Conservation (phyloP, 2,888 invertebrate genomes). For the Conus canariensis region DNA sequence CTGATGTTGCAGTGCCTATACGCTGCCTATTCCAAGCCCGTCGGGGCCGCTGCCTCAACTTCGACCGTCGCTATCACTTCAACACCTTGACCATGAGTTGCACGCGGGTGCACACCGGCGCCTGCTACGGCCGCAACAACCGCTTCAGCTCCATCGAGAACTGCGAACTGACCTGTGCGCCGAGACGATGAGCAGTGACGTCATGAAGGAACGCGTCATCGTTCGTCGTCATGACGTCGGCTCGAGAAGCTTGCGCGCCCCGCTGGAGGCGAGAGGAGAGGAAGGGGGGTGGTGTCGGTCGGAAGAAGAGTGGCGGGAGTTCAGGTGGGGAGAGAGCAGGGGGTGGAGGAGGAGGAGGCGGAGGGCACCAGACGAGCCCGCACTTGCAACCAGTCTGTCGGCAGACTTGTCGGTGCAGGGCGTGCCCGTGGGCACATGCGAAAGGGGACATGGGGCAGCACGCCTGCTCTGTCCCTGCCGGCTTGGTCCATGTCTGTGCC, state of each 20-base stretch:
- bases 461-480: no score
- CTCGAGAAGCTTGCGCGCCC: no score
- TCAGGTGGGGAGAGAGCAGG: not conserved
- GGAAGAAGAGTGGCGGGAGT: not conserved
- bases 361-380: no score
- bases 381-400: no score
- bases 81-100: conserved; percentile 30
- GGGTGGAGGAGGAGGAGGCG: not conserved
- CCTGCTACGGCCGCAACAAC: conserved; percentile 33
- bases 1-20: not conserved
- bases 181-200: conserved; percentile 19
- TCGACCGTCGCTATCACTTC: conserved; percentile 24
- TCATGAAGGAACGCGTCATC: not conserved
- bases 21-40: conserved; percentile 28
- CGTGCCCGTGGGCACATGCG: no score
- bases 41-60: conserved; percentile 24
- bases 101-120: not conserved
- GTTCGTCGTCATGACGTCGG: not conserved
- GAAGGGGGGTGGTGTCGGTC: not conserved
- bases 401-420: no score
- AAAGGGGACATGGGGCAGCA: no score
- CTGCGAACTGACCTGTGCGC: conserved; percentile 31
- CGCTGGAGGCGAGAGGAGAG: not conserved
- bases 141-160: conserved; percentile 27
- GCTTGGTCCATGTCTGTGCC: no score